phyloP scores from a whole-genome alignment of 2,113 vertebrate species.

The Phasianus colchicus region DNA sequence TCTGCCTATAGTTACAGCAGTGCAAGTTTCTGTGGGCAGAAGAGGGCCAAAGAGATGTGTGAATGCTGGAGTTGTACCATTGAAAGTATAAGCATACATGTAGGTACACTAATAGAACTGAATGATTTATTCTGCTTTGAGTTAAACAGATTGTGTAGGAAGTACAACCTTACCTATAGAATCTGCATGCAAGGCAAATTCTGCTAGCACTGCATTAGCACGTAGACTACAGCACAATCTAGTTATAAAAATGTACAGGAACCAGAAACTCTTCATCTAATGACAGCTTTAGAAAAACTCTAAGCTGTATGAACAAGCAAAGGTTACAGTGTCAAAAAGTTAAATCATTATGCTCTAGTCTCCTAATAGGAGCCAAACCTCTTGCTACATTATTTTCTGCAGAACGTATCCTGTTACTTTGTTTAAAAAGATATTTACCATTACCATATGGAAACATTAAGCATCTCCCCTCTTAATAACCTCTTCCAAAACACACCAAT shows the following conservation, averaged over 20 bases:
- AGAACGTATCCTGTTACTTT: background rate
- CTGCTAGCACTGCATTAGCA: background rate
- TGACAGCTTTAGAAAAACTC: background rate
- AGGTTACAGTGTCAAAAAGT: background rate
- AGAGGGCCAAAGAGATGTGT: background rate
- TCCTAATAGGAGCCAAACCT: background rate
- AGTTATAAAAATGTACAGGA: background rate
- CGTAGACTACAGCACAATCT: rapidly evolving
- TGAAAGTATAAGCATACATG: background rate
- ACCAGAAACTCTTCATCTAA: background rate
- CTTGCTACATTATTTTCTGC: background rate
- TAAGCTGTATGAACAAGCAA: background rate
- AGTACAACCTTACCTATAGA: background rate
- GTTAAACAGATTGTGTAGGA: background rate
- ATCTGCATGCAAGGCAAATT: background rate
- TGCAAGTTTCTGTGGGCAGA: background rate
- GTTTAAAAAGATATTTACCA: background rate
- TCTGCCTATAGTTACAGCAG: background rate
- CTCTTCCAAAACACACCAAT: background rate
- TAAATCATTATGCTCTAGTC: background rate
- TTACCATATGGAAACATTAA: background rate
- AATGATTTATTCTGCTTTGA: background rate
- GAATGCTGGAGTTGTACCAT: background rate
- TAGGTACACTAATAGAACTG: background rate
- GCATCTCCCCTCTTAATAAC: rapidly evolving